Base-by-base conservation (phyloP, 2,113 vertebrate genomes). In the Mobula birostris region DNA sequence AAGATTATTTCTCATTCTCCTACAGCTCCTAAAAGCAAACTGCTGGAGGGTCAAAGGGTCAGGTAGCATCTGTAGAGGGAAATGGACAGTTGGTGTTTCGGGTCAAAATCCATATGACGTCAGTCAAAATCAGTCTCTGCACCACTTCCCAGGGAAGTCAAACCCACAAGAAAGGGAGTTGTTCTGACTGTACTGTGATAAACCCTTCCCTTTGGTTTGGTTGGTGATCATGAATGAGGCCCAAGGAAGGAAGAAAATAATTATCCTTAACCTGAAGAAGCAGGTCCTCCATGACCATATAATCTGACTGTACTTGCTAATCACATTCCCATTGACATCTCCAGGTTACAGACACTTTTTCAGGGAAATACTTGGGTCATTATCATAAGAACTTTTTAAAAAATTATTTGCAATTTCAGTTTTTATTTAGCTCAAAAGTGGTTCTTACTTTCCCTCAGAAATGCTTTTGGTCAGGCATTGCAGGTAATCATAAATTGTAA, bases 401-500 rank as follows among this genome's bases (percentile, higher is more conserved):
- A 87, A 66, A 68, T 32, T 90, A 66, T 32, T 29, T 17, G 32
- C 29, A 21, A 66, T n/a, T 90, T 90, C 66, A 15, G 15, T 66
- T 29, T 63, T 70, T 74, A 21, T 74, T 74, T 14, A 66, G 14
- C 32, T 19, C 14, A 63, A 66, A 77, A 7, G 9, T 74, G 15
- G 63, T 5, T 58, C 96, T 95, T 96, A 98, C 99, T 98, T 98
- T 96, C 97, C 95, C 82, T 99, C 97, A 1, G 91, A 95, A 82
- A 99, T 97, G 68, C 98, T 99, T 96, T 97, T 98, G 0, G 98
- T 98, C 95, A 99, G 99, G 95, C 98, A 97, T 58, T 97, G 97
- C 9, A 99, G 97, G 94, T 98, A 99, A 93, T 98, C 98, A 96
- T 99, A 98, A 95, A 99, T 97, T 95, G 99, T 98, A 94, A 97